phyloP scores from a whole-genome alignment of 2,113 vertebrate genomes.

The Brevimyrus niger region DNA sequence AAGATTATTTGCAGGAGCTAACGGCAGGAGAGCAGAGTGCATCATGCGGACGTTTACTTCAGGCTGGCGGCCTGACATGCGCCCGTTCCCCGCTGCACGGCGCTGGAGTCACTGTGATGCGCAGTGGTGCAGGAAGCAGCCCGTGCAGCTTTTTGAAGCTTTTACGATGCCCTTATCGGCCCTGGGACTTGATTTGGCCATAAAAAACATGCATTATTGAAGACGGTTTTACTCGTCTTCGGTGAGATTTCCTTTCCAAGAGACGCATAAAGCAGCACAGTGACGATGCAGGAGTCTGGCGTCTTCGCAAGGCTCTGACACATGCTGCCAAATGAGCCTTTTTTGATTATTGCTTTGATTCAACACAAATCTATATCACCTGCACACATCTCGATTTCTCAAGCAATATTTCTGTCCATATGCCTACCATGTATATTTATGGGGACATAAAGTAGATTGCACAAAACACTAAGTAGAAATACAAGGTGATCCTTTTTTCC shows the following conservation, averaged over 20 bases:
- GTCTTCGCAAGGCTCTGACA: not conserved
- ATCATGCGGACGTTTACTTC: not conserved
- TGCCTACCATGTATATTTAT: not conserved
- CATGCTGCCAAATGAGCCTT: not conserved
- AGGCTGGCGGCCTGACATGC: not conserved
- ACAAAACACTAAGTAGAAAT: not conserved
- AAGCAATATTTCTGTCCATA: not conserved
- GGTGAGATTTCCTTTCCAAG: constrained; percentile 31
- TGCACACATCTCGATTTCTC: not conserved
- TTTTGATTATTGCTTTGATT: not conserved
- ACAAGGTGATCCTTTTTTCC: not conserved
- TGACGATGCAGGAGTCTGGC: constrained; percentile 1
- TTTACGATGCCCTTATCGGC: constrained; percentile 32
- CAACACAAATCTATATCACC: not conserved
- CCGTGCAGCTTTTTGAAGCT: constrained; percentile 25
- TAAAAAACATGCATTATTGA: constrained; percentile 43
- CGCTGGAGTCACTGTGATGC: not conserved
- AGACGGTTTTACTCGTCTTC: constrained; percentile 32
- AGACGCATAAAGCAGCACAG: constrained; percentile 5
- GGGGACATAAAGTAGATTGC: not conserved
- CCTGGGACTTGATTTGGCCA: constrained; percentile 18
- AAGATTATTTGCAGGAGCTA: not conserved
- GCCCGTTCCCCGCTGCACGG: not conserved
- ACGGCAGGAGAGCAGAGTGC: not conserved
- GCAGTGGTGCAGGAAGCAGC: not conserved